A percentile compares a stretch with the other conserved stretches of the same genome.
phyloP scores from a whole-genome alignment of 2,113 vertebrate genomes.

The Pachypanchax playfairii region DNA sequence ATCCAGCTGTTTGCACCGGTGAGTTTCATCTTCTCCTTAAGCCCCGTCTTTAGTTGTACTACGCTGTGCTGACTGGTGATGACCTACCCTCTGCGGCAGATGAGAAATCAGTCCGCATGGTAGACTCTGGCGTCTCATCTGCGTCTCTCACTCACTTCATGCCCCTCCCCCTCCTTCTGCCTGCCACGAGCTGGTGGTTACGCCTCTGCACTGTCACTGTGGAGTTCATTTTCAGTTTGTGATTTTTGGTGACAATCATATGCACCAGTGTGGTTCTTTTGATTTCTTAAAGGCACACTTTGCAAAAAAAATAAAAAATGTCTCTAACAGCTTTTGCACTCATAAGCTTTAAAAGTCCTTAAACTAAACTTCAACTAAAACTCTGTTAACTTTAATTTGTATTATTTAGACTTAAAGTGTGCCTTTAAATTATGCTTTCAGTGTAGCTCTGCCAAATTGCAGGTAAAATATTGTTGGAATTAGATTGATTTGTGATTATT shows the following conservation, averaged over 20 bases:
- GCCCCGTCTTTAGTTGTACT: conserved; percentile 62
- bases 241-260: conserved; percentile 39
- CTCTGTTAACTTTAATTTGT: background rate
- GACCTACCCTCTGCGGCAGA: conserved; percentile 51
- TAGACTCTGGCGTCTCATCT: conserved; percentile 59
- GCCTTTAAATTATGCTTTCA: conserved; percentile 63
- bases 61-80: conserved; percentile 62
- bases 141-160: conserved; percentile 59
- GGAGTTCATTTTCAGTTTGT: conserved; percentile 48
- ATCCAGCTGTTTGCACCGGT: conserved; percentile 99
- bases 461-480: background rate
- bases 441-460: conserved; percentile 12
- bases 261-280: conserved; percentile 52
- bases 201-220: conserved; percentile 52
- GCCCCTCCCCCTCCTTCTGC: conserved; percentile 43
- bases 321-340: conserved; percentile 19
- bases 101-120: conserved; percentile 53
- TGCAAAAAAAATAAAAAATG: conserved; percentile 22
- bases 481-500: background rate
- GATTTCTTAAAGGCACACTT: conserved; percentile 68
- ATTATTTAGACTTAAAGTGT: conserved; percentile 51
- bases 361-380: conserved; percentile 17
- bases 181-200: conserved; percentile 69
- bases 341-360: background rate
- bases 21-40: conserved; percentile 86